Evolutionary conservation across 2,888 invertebrate species (phyloP).

Genomic region (Drosophila ustulata): DNA sequence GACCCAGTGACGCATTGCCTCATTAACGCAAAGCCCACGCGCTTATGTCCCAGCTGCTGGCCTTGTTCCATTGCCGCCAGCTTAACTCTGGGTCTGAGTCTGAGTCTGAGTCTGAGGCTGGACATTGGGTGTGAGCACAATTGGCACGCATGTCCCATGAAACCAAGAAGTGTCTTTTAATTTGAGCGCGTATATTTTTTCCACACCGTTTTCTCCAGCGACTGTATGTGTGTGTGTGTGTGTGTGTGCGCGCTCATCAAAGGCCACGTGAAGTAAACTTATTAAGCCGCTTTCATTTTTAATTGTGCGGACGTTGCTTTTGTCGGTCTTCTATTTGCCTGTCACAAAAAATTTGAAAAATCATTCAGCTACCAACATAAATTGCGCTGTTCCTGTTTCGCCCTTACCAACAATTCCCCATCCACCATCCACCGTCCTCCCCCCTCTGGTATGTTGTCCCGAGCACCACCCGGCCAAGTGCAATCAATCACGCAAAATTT

Average conservation of each 20-base stretch:
- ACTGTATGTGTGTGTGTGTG: not conserved
- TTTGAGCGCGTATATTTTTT: conserved; percentile 54
- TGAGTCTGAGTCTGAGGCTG: not conserved
- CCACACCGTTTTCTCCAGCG: not conserved
- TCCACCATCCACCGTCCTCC: not conserved
- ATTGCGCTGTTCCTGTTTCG: conserved; percentile 33
- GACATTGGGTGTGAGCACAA: conserved; percentile 37
- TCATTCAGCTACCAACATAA: conserved; percentile 53
- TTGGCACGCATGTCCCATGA: conserved; percentile 74
- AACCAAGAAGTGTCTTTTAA: conserved; percentile 75
- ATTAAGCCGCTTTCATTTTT: conserved; percentile 75
- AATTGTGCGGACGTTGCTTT: conserved; percentile 67
- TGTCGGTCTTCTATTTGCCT: conserved; percentile 54
- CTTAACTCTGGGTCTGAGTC: not conserved
- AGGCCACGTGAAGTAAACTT: conserved; percentile 63
- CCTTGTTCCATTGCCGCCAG: not conserved
- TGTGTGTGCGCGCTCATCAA: conserved; percentile 57
- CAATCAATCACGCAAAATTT: conserved; percentile 77
- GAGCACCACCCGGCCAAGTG: conserved; percentile 47
- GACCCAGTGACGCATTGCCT: conserved; percentile 76
- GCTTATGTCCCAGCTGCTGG: conserved; percentile 38
- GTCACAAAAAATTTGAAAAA: conserved; percentile 61
- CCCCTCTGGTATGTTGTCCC: not conserved
- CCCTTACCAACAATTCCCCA: not conserved
- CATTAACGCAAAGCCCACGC: conserved; percentile 75